Conservation (phyloP, 2,888 invertebrate species). For the Margaritifera margaritifera region DNA sequence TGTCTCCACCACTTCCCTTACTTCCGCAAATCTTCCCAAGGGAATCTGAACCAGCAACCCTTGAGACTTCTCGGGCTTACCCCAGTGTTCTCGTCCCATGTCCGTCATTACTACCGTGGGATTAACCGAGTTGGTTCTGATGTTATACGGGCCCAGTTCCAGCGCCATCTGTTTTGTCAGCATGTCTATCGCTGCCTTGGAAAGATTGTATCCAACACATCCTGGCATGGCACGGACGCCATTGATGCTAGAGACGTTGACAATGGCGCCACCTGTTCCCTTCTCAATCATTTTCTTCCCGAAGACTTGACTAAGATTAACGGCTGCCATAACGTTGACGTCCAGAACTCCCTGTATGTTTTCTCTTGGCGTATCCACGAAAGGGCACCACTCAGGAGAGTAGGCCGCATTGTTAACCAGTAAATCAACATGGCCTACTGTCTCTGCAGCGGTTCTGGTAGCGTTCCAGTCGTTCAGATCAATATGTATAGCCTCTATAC, state of each 20-base stretch:
- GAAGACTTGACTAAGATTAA: conserved; percentile 13
- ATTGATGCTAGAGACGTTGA: conserved; percentile 13
- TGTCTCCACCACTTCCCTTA: background rate
- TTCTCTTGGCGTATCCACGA: conserved; percentile 7
- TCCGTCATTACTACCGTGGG: conserved; percentile 94
- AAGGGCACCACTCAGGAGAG: conserved; percentile 67
- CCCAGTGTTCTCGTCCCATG: conserved; percentile 86
- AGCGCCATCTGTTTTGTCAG: conserved; percentile 12
- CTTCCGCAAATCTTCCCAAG: conserved; percentile 83
- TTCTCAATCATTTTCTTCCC: conserved; percentile 10
- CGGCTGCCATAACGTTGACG: conserved; percentile 10
- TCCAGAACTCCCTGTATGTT: conserved; percentile 73
- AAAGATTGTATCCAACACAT: conserved; percentile 1
- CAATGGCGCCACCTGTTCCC: conserved; percentile 10
- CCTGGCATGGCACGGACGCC: background rate
- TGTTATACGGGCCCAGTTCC: conserved; percentile 69
- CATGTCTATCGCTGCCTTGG: conserved; percentile 9
- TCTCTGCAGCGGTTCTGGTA: conserved; percentile 9
- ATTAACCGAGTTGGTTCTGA: conserved; percentile 91
- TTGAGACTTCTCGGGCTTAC: conserved; percentile 82
- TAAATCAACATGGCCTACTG: conserved; percentile 7
- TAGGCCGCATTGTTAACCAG: conserved; percentile 13
- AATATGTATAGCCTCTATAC: conserved; percentile 4
- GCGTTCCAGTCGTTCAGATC: conserved; percentile 17
- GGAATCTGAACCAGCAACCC: conserved; percentile 87